Evolutionary conservation across 1,140 invertebrate genomes (phyloP).

Genomic region (Vollenhovia emeryi): DNA sequence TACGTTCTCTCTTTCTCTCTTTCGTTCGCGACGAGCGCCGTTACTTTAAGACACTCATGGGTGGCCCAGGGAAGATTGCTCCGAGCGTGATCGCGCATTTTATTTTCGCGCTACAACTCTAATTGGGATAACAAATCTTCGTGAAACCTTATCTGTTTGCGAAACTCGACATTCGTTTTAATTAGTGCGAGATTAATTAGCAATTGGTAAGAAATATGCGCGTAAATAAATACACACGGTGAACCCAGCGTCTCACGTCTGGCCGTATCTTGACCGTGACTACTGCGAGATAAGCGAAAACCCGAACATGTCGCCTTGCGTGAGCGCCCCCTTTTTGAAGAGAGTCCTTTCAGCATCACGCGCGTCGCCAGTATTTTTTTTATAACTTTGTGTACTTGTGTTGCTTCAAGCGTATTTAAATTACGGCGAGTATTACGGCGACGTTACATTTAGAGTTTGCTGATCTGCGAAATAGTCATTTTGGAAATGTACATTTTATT

Average conservation of each 20-base stretch:
- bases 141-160: background rate
- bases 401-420: too few species aligned
- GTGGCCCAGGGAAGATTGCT: background rate
- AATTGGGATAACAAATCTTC: background rate
- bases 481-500: too few species aligned
- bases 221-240: too few species aligned
- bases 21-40: background rate
- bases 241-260: background rate
- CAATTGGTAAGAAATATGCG: background rate
- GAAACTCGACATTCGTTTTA: background rate
- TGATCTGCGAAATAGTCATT: background rate
- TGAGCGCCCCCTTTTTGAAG: too few species aligned
- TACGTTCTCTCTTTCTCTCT: background rate
- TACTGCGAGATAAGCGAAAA: slow-evolving; percentile 7
- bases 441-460: background rate
- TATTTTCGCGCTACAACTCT: background rate
- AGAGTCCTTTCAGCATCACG: too few species aligned
- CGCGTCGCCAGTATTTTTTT: too few species aligned
- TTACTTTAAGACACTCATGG: background rate
- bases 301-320: background rate
- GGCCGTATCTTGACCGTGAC: background rate
- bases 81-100: background rate
- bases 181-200: background rate
- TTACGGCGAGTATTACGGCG: background rate
- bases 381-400: too few species aligned